Evolutionary conservation across 2,888 invertebrate genomes (phyloP).

Genomic region (Thalpophila matura): DNA sequence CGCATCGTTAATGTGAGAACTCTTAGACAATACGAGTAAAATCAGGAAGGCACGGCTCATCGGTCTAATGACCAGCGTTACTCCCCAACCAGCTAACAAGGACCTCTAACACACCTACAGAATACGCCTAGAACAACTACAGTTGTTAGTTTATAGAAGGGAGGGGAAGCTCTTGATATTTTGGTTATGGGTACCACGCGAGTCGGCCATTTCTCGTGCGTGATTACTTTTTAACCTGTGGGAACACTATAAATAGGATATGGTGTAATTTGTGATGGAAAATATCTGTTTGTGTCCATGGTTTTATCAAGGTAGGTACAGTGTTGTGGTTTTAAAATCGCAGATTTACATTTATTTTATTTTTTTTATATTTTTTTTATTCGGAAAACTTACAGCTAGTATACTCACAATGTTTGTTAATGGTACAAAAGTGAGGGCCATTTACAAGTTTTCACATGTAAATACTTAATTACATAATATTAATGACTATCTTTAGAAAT

Average conservation of each 20-base stretch:
- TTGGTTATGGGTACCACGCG: slow-evolving; percentile 70
- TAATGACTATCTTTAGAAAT: too few species aligned
- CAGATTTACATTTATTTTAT: too few species aligned
- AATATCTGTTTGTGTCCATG: slow-evolving; percentile 42
- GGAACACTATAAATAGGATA: slow-evolving; percentile 72
- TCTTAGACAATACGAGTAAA: slow-evolving; percentile 78
- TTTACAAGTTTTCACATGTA: too few species aligned
- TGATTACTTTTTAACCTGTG: slow-evolving; percentile 84
- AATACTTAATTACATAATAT: too few species aligned
- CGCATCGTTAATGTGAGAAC: slow-evolving; percentile 80
- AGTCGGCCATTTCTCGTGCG: slow-evolving; percentile 73
- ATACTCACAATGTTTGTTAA: too few species aligned
- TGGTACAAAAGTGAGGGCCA: too few species aligned
- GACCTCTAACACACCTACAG: slow-evolving; percentile 47
- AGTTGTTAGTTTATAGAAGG: slow-evolving; percentile 22
- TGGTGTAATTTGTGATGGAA: slow-evolving; percentile 70
- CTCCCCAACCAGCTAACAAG: slow-evolving; percentile 60
- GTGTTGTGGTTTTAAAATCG: slow-evolving; percentile 14
- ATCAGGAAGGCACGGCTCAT: slow-evolving; percentile 85
- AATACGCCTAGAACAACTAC: background rate
- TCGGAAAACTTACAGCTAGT: too few species aligned
- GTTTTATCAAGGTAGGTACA: slow-evolving; percentile 27
- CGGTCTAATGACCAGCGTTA: slow-evolving; percentile 80
- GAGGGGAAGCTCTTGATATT: slow-evolving; percentile 57
- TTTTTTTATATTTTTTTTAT: too few species aligned